Evolutionary conservation across 2,797 vertebrate species (phyloP), one percentile per base, ranked within the genome.

Genomic region (Sebastes ruberrimus): DNA sequence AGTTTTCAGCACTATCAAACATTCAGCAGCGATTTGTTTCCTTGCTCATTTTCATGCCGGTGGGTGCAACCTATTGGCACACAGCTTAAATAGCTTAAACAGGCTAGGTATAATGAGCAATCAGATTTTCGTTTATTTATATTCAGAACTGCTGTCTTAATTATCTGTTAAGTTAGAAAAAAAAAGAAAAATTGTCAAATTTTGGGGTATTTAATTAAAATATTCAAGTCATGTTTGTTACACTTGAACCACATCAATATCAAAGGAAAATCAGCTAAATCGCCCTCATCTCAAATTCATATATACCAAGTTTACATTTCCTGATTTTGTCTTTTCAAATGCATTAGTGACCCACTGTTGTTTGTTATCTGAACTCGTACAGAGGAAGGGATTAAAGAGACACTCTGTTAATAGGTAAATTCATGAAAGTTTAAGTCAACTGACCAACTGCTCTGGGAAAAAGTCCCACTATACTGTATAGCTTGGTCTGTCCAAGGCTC

Each of bases 51-150:
- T 82, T 64, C 35, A 78, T 53, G 66, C 77, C 75, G 56, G 63
- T 69, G 72, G 74, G 16, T 72, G 33, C 64, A 71, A 72, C 67
- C 23, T 76, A 69, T 73, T 67, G 77, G 38, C 79, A 66, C 10
- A 25, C 30, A 56, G 32, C 57, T 72, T 80, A 81, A 83, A 66
- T 23, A 81, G 16, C 33, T 61, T 42, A 81, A 79, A 69, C n/a
- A 76, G 55, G 35, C 7, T 55, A 28, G 33, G 66, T 60, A 76
- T 67, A 81, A 75, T 22, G 63, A 83, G 76, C 16, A 84, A 78
- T 72, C 53, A 64, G n/a, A 64, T 76, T 80, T 77, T 2, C 38
- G n/a, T 65, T 74, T 83, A 74, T 89, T 82, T 70, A 65, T 75
- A 74, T 74, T 74, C 6, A 65, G 6, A 10, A 74, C 52, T 8